These are phyloP conservation scores for Diadumene lineata DNA, from an alignment of 92 coral and sea anemone genomes.

Conservation along the genomic window DNA sequence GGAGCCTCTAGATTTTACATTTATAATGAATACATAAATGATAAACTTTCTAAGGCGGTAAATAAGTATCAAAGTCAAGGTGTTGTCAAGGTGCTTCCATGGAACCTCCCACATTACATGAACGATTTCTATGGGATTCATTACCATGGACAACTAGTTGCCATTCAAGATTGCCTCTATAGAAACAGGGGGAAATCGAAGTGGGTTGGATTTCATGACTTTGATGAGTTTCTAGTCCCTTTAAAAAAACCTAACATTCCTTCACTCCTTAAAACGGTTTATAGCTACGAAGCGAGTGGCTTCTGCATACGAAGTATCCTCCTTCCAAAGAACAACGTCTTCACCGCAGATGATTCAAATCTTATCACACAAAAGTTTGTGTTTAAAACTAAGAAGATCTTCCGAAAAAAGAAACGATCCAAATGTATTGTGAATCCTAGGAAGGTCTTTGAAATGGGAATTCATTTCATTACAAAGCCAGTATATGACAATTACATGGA, in stretches of 20 bases:
- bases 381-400: constrained; percentile 12
- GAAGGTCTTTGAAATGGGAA: constrained; percentile 48
- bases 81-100: constrained; percentile 37
- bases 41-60: constrained; percentile 18
- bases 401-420: not conserved
- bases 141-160: constrained; percentile 49
- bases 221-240: constrained; percentile 67
- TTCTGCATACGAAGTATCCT: constrained; percentile 4
- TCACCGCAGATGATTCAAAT: not conserved
- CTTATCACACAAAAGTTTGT: constrained; percentile 22
- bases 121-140: constrained; percentile 37
- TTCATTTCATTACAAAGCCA: constrained; percentile 45
- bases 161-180: constrained; percentile 59
- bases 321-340: not conserved
- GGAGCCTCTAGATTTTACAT: constrained; percentile 60
- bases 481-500: constrained; percentile 11
- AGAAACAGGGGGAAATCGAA: constrained; percentile 43
- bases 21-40: constrained; percentile 32
- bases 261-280: constrained; percentile 5
- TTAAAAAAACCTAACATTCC: constrained; percentile 29
- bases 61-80: constrained; percentile 41
- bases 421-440: constrained; percentile 62
- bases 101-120: constrained; percentile 50
- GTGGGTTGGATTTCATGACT: constrained; percentile 62
- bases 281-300: not conserved